phyloP scores from a whole-genome alignment of 2,113 vertebrate genomes.

The Cathartes aura region DNA sequence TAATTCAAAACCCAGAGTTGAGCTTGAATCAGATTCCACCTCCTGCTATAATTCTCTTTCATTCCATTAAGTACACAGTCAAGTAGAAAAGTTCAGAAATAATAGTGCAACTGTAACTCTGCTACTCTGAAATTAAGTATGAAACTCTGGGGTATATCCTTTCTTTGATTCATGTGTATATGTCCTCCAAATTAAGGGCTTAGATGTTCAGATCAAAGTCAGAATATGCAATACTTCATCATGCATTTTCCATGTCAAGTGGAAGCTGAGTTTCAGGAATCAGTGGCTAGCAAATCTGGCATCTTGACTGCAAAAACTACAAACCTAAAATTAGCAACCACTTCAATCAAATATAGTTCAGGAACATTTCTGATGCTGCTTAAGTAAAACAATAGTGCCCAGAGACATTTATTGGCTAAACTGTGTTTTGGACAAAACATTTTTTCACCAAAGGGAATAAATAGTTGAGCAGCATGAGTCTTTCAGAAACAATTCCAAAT shows the following conservation, averaged over 20 bases:
- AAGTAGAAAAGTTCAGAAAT: conserved; percentile 19
- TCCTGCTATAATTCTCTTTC: conserved; percentile 6
- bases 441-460: background rate
- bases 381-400: background rate
- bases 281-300: background rate
- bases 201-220: conserved; percentile 10
- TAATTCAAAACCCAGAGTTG: conserved; percentile 17
- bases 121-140: background rate
- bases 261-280: background rate
- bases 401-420: background rate
- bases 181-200: background rate
- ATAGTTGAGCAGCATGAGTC: background rate
- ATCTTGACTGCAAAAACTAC: background rate
- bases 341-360: background rate
- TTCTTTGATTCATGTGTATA: background rate
- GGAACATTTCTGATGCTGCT: background rate
- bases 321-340: background rate
- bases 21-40: background rate
- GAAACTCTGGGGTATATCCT: background rate
- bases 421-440: background rate
- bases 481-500: background rate
- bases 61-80: background rate
- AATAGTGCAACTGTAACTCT: background rate
- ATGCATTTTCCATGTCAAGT: background rate
- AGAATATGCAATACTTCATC: background rate